Base-by-base conservation (phyloP, 2,888 invertebrate species). In the Stenchaetothrips biformis region DNA sequence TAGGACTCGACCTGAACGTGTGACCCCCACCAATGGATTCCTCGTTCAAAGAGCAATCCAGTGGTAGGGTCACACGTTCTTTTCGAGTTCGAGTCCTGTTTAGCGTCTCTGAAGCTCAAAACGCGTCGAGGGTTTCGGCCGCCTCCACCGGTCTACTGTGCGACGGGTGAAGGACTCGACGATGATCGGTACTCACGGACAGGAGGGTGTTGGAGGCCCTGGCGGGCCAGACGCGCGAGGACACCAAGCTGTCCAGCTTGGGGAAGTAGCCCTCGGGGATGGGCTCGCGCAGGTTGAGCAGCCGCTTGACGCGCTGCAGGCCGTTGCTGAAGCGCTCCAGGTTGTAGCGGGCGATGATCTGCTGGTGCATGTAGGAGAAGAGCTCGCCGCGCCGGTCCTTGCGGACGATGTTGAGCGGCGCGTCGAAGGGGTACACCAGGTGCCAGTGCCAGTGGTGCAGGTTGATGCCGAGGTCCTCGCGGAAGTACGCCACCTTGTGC, bases 391-490 rank as follows among this genome's bases (percentile, higher is more conserved):
- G 89, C 9, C 94, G 88, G 87, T 94, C 93, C 85, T 95, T 94
- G 79, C 89, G 89, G 7, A 95, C 93, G 74, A 94, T 90, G 81
- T 85, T 84, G 74, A 88, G 86, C 0, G 92, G 90, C 0, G 83
- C 85, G 83, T 92, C 92, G 86, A 92, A 92, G 0, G 95, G 95
- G 86, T 95, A 95, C 2, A 95, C 95, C 83, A 95, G 89, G 86
- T 96, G 95, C 95, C 95, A 95, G 85, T 95, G 95, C 95, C 95
- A 96, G 86, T 96, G 95, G 86, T 95, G 95, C 79, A 94, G 91
- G 87, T 95, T 95, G 83, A 95, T 89, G 83, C 94, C 95, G 82
- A 95, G 88, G 86, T 95, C 95, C 86, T 95, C 95, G 74, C 95
- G 90, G 90, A 94, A 95, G 87, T 95, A 96, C 49, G 94, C 93